Evolutionary conservation across 2,113 vertebrate species (phyloP), one percentile per base, ranked within the genome.

Genomic region (Charadrius vociferus): DNA sequence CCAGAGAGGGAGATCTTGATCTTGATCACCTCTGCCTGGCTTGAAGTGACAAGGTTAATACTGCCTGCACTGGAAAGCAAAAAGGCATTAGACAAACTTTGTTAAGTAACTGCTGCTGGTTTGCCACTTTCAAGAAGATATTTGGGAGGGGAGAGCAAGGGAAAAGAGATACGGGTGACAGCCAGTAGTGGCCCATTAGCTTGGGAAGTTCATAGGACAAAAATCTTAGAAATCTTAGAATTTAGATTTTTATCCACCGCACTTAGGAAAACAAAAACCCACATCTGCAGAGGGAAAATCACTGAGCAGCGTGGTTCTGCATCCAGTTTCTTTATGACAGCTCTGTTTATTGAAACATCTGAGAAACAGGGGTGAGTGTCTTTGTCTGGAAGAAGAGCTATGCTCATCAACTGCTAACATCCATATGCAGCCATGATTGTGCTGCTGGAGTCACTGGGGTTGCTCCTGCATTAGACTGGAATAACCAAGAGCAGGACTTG

Each of bases 41-140:
- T 78, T 62, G 27, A 67, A 86, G 4, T 50, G 39, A 45, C 26
- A 26, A 77, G 13, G 18, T 66, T 86, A 86, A 75, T 14, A 41
- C 4, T 1, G 2, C 10, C n/a, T 1, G 1, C 1, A 3, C 9
- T 75, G 37, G 39, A 27, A 88, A 49, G 49, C 6, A 49, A 53
- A 30, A 37, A 53, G 47, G 2, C 23, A 19, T 18, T 22, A 74
- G 26, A 24, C 9, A 71, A 45, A 29, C 13, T 39, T 23, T 32
- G 11, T 19, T 45, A 73, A 27, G 32, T n/a, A 58, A 50, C 21
- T 68, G 15, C 20, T 67, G 6, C 22, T 68, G 17, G 12, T 7
- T 83, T 88, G 24, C 21, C 3, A 37, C 29, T 47, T 75, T 66
- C n/a, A 59, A 3, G 24, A 78, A 73, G 29, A 24, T 1, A 16